Conservation (phyloP, 1,140 invertebrate species). For the Aphelenchoides fujianensis region DNA sequence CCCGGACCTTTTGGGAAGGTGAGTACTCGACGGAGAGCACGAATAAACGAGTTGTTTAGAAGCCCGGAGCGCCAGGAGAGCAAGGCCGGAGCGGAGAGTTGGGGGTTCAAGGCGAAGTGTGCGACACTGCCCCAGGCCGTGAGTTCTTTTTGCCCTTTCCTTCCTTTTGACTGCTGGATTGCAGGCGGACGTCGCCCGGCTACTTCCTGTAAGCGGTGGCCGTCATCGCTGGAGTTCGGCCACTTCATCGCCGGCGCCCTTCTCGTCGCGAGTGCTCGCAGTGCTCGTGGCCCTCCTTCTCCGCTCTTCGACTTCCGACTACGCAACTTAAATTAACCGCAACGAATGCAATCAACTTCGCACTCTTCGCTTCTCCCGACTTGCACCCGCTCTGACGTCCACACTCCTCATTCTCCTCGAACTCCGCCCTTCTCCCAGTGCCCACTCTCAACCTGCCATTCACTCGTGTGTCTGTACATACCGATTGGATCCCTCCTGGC, state of each 20-base stretch:
- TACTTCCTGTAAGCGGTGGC: too few species aligned
- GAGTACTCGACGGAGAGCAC: too few species aligned
- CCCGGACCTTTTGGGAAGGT: too few species aligned
- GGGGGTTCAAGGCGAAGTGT: too few species aligned
- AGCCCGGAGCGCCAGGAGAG: too few species aligned
- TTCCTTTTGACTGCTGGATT: too few species aligned
- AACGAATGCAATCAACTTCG: not conserved
- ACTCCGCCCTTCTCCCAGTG: not conserved
- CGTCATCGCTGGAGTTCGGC: slow-evolving; percentile 63
- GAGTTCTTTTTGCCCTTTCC: too few species aligned
- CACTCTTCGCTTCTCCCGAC: not conserved
- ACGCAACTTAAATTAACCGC: not conserved
- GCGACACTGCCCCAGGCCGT: too few species aligned
- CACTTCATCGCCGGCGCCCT: not conserved
- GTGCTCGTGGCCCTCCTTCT: not conserved
- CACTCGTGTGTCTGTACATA: slow-evolving; percentile 1
- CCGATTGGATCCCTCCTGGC: not conserved
- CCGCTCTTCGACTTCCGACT: not conserved
- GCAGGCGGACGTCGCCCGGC: too few species aligned
- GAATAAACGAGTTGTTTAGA: too few species aligned
- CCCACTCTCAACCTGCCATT: not conserved
- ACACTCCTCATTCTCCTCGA: not conserved
- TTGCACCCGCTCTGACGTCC: not conserved
- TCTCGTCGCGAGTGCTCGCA: not conserved
- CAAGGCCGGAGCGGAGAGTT: too few species aligned